Base-by-base conservation (phyloP, 2,113 vertebrate species). In the Amphiprion percula region DNA sequence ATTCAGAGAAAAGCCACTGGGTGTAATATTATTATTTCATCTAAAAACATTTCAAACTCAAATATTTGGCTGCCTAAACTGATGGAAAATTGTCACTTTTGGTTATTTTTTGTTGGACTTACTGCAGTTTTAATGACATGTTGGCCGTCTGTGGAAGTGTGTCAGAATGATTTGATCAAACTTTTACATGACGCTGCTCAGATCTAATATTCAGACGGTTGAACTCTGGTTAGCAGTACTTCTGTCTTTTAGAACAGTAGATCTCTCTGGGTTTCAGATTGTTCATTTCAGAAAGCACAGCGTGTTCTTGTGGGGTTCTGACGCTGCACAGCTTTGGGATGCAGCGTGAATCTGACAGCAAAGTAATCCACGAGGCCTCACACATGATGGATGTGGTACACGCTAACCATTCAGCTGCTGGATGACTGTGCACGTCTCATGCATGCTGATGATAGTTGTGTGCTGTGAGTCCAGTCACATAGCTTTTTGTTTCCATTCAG, bases 121-220 rank as follows among this genome's bases (percentile, higher is more conserved):
- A 1, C 41, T 61, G 17, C 37, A 46, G 23, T 55, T 60, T 65
- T 59, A 62, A 19, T 23, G 3, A 11, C 63, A 15, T 77, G 41
- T 5, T 39, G 5, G 24, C 39, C 39, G 55, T 54, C 52, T 39
- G 23, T 58, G 19, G 33, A 76, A 63, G 49, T 62, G 55, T 50
- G 33, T 82, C 4, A 68, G 26, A 53, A 66, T 54, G 15, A 28
- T 73, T 49, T 75, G 30, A 65, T 70, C 19, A 74, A 28, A 62
- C 39, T 17, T 68, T 53, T 59, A 58, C 24, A 58, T 16, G 1
- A 21, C 12, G 21, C 61, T 49, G 61, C 28, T 71, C 19, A 67
- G 67, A 49, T 68, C 56, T 78, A 23, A 23, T 30, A 39, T 68
- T 67, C 15, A 60, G 11, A 44, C 21, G 21, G 21, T 21, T 21